phyloP scores from a whole-genome alignment of 2,888 invertebrate genomes.

The Phorcus lineatus region DNA sequence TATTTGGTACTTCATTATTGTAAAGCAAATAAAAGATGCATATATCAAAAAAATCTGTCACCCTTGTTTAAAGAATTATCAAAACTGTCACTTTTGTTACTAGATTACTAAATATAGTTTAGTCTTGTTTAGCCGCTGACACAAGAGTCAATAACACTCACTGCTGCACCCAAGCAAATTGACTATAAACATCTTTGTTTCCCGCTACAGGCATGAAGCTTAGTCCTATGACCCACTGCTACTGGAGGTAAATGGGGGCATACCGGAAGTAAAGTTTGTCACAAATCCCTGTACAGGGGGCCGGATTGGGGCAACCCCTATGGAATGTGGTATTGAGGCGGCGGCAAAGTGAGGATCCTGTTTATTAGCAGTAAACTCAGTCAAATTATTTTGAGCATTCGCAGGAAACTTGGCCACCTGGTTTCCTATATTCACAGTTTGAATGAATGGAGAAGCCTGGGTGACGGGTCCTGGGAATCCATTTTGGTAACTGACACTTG shows the following conservation, averaged over 20 bases:
- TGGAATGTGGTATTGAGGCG: slow-evolving; percentile 25
- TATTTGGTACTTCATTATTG: no score
- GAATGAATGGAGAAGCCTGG: slow-evolving; percentile 10
- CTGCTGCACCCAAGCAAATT: background rate
- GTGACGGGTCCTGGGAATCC: slow-evolving; percentile 11
- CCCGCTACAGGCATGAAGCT: slow-evolving; percentile 22
- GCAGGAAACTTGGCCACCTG: slow-evolving; percentile 19
- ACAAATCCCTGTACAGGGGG: slow-evolving; percentile 21
- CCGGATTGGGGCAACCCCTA: background rate
- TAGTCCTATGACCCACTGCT: slow-evolving; percentile 19
- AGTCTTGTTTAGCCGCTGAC: no score
- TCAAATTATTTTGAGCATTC: slow-evolving; percentile 19
- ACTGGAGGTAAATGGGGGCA: slow-evolving; percentile 23
- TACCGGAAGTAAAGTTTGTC: slow-evolving; percentile 9
- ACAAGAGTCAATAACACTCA: no score
- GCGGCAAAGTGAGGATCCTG: slow-evolving; percentile 8
- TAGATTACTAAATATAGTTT: no score
- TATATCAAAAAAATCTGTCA: no score
- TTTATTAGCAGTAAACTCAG: background rate
- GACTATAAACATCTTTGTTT: slow-evolving; percentile 6
- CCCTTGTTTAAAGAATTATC: no score
- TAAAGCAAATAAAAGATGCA: no score
- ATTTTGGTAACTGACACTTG: slow-evolving; percentile 9
- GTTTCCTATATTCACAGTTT: slow-evolving; percentile 24
- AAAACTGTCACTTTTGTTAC: no score